phyloP scores from a whole-genome alignment of 2,113 vertebrate species.

The Equus przewalskii region DNA sequence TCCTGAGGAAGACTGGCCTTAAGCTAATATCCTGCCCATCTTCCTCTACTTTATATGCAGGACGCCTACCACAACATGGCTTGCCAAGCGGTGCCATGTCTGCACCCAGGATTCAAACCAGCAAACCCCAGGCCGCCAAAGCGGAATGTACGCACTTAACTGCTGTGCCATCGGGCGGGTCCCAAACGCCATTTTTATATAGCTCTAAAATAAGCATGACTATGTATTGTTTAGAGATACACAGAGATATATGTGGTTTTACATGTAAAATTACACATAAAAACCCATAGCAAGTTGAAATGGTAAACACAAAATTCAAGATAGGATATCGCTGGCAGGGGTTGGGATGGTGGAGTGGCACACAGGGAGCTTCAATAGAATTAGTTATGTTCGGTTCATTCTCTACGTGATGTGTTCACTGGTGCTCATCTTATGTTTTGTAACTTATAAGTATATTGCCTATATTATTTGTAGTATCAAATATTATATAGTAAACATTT shows the following conservation, averaged over 20 bases:
- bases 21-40: no score
- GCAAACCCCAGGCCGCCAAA: no score
- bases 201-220: background rate
- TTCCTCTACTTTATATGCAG: no score
- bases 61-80: no score
- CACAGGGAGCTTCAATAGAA: background rate
- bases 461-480: constrained; percentile 7
- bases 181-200: background rate
- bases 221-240: background rate
- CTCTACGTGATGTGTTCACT: background rate
- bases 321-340: background rate
- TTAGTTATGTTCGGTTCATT: background rate
- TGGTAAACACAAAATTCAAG: background rate
- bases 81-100: no score
- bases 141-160: no score
- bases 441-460: background rate
- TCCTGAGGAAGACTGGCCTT: no score
- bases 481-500: background rate
- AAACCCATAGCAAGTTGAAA: constrained; percentile 24
- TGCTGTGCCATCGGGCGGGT: no score
- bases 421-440: background rate
- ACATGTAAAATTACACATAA: background rate
- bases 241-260: background rate
- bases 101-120: no score
- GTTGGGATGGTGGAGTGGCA: background rate